Conservation (phyloP, 1,140 invertebrate species). For the Episyrphus balteatus region DNA sequence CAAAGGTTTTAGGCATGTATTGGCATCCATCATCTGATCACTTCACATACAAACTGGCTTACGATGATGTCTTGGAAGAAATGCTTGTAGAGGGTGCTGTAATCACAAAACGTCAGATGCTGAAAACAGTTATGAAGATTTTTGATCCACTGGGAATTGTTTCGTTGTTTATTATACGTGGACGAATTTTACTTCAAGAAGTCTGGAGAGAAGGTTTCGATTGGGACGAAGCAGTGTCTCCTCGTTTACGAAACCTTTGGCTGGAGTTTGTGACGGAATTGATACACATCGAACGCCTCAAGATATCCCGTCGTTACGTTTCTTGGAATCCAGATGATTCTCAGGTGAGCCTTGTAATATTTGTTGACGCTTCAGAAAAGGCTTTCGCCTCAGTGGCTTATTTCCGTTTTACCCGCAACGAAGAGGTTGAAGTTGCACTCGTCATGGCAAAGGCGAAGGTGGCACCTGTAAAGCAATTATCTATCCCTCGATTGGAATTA, state of each 20-base stretch:
- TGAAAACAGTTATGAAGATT: slow-evolving; percentile 8
- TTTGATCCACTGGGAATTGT: slow-evolving; percentile 22
- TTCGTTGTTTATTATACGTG: slow-evolving; percentile 12
- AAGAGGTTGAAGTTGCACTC: not conserved
- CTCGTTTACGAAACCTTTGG: not conserved
- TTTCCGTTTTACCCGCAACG: not conserved
- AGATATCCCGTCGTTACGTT: no score
- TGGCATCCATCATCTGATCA: no score
- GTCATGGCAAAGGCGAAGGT: slow-evolving; percentile 20
- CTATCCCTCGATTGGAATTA: slow-evolving; percentile 35
- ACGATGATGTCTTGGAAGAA: no score
- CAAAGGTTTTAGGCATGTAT: no score
- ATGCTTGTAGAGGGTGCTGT: no score
- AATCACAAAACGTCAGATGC: slow-evolving; percentile 6
- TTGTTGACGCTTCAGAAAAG: slow-evolving; percentile 17
- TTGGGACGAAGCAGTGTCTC: slow-evolving; percentile 14
- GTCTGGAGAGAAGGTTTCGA: slow-evolving; percentile 12
- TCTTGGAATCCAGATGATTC: no score
- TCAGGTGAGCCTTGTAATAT: not conserved
- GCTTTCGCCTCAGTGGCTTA: slow-evolving; percentile 22
- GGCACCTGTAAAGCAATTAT: slow-evolving; percentile 22
- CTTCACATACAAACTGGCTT: no score
- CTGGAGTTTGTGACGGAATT: no score
- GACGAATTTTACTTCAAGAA: slow-evolving; percentile 20
- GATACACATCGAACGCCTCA: no score